Conservation (phyloP, 2,113 vertebrate genomes). For the Etheostoma cragini region DNA sequence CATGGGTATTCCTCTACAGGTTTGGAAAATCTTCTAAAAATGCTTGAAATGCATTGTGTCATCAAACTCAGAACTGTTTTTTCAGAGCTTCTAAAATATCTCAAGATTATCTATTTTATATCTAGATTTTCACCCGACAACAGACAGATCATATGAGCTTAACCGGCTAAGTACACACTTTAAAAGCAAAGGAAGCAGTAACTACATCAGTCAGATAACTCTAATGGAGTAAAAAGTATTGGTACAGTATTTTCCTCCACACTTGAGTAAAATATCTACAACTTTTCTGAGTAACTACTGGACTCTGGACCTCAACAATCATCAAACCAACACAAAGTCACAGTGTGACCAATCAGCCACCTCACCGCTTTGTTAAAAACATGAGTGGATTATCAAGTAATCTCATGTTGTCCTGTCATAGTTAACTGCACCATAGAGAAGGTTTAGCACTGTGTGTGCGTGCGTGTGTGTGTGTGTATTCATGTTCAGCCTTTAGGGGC, state of each 20-base stretch:
- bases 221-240: neutral
- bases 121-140: neutral
- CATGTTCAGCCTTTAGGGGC: neutral
- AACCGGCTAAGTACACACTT: neutral
- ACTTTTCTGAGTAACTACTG: neutral
- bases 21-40: neutral
- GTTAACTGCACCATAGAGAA: neutral
- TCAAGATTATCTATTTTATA: no score
- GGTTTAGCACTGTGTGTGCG: neutral
- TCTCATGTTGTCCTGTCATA: constrained; percentile 18
- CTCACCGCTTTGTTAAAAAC: neutral
- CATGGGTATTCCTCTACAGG: neutral
- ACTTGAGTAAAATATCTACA: neutral
- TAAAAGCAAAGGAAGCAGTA: neutral
- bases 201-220: neutral
- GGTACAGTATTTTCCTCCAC: neutral
- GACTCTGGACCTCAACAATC: neutral
- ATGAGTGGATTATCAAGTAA: constrained; percentile 6
- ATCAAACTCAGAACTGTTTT: neutral
- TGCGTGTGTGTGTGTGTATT: constrained; percentile 17
- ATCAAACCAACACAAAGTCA: neutral
- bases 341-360: constrained; percentile 9
- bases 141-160: neutral
- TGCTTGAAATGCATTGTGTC: neutral
- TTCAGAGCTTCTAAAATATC: no score